Conservation (phyloP, 2,888 invertebrate species). For the Trisateles emortualis region DNA sequence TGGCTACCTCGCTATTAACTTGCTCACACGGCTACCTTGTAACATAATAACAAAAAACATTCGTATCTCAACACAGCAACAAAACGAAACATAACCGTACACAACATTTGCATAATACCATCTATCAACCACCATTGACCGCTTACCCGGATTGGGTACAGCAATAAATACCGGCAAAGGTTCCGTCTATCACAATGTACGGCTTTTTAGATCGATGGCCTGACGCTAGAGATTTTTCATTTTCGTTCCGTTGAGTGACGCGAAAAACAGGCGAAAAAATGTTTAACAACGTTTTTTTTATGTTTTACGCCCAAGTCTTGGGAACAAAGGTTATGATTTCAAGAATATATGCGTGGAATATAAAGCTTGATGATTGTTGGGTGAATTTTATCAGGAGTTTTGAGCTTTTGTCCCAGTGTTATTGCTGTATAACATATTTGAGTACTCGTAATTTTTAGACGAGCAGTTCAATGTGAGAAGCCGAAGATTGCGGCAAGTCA, state of each 20-base stretch:
- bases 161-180: conserved; percentile 64
- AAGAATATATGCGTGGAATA: conserved; percentile 1
- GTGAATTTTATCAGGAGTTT: conserved; percentile 3
- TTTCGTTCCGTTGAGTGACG: conserved; percentile 52
- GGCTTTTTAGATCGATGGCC: conserved; percentile 62
- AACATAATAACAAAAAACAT: not conserved
- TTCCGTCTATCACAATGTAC: conserved; percentile 54
- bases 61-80: conserved; percentile 23
- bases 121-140: conserved; percentile 67
- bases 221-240: conserved; percentile 61
- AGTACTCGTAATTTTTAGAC: too few relatives aligned
- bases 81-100: conserved; percentile 44
- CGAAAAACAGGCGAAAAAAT: conserved; percentile 37
- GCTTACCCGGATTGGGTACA: conserved; percentile 59
- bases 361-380: conserved; percentile 5
- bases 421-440: too few relatives aligned
- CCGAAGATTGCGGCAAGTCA: too few relatives aligned
- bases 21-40: too few relatives aligned
- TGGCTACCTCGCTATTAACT: too few relatives aligned
- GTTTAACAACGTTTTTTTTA: conserved; percentile 48
- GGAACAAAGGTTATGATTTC: not conserved
- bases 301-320: conserved; percentile 7
- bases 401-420: too few relatives aligned
- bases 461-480: too few relatives aligned
- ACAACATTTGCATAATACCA: conserved; percentile 64